phyloP scores from a whole-genome alignment of 2,888 invertebrate genomes.

The Rutpela maculata region DNA sequence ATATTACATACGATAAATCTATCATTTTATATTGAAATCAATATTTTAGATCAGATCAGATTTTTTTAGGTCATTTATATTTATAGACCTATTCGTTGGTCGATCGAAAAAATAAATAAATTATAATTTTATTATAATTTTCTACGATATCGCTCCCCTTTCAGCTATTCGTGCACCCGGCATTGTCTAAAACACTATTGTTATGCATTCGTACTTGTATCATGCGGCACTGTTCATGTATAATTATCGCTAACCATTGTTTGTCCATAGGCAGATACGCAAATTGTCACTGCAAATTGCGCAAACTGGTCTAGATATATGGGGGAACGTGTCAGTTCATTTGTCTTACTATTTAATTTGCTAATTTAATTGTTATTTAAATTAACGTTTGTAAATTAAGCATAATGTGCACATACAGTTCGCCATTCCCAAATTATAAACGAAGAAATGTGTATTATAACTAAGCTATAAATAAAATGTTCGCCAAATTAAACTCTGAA shows the following conservation, averaged over 20 bases:
- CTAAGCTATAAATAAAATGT: too few species aligned
- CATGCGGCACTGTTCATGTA: slow-evolving; percentile 43
- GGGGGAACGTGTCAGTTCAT: slow-evolving; percentile 27
- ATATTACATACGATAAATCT: too few species aligned
- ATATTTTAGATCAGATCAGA: too few species aligned
- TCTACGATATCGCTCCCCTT: background rate
- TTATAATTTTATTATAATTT: too few species aligned
- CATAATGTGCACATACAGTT: background rate
- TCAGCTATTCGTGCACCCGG: background rate
- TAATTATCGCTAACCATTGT: slow-evolving; percentile 48
- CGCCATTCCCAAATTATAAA: background rate
- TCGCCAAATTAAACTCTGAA: too few species aligned
- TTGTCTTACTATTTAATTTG: slow-evolving; percentile 19
- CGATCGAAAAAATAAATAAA: too few species aligned
- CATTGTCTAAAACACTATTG: slow-evolving; percentile 34
- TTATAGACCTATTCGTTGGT: too few species aligned
- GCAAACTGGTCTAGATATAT: slow-evolving; percentile 31
- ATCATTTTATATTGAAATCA: too few species aligned
- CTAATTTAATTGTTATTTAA: slow-evolving; percentile 27
- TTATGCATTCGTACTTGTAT: slow-evolving; percentile 40
- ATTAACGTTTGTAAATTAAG: background rate
- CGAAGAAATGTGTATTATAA: background rate
- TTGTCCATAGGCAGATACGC: slow-evolving; percentile 42
- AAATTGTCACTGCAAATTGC: slow-evolving; percentile 40
- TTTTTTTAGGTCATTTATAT: too few species aligned